phyloP scores from a whole-genome alignment of 2,113 vertebrate species.

The Bujurquina vittata region DNA sequence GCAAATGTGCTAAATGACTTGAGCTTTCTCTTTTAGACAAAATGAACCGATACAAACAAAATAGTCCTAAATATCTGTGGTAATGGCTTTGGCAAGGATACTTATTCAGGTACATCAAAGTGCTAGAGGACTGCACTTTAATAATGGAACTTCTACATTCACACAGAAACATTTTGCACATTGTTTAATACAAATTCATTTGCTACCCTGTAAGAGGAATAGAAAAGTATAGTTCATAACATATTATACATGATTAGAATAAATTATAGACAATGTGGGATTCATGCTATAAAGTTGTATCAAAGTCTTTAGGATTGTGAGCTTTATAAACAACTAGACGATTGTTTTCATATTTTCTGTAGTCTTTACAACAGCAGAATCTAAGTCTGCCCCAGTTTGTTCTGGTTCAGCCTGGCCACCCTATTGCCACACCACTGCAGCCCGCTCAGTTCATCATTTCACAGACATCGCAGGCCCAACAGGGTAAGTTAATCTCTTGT shows the following conservation, averaged over 20 bases:
- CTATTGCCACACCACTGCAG: slow-evolving; percentile 90
- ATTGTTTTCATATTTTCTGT: slow-evolving; percentile 59
- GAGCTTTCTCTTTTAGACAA: not conserved
- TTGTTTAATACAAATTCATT: not conserved
- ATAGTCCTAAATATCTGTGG: not conserved
- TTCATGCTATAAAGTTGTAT: not conserved
- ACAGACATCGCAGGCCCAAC: slow-evolving; percentile 94
- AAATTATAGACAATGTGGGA: not conserved
- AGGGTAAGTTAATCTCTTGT: slow-evolving; percentile 81
- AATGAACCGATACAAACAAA: not conserved
- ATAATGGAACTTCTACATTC: not conserved
- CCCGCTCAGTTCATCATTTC: slow-evolving; percentile 99
- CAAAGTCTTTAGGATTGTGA: not conserved
- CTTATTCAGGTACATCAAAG: not conserved
- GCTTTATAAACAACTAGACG: not conserved
- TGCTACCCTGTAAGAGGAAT: not conserved
- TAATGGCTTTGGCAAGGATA: not conserved
- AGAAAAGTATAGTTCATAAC: not conserved
- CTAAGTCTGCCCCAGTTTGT: slow-evolving; percentile 97
- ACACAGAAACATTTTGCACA: not conserved
- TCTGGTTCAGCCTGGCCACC: slow-evolving; percentile 92
- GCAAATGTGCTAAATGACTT: not conserved
- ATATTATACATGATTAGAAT: not conserved
- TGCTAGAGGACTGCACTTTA: not conserved
- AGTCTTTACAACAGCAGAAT: slow-evolving; percentile 96